phyloP scores from a whole-genome alignment of 2,888 invertebrate species.

The Altica lythri region DNA sequence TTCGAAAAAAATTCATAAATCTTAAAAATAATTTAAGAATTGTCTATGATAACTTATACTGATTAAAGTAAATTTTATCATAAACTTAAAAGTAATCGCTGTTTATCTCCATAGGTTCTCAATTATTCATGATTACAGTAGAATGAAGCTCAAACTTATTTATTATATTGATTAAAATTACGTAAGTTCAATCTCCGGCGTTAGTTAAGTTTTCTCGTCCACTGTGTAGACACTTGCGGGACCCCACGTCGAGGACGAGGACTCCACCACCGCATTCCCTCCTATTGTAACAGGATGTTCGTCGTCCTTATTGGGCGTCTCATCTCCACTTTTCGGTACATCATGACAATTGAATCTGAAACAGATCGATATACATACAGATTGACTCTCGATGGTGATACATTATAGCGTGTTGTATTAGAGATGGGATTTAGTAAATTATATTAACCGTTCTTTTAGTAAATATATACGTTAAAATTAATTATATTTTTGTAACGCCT shows the following conservation, averaged over 20 bases:
- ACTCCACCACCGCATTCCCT: conserved; percentile 27
- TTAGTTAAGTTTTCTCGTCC: conserved; percentile 21
- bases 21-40: no score
- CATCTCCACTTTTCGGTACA: conserved; percentile 50
- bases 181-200: neutral
- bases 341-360: conserved; percentile 51
- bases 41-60: no score
- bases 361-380: conserved; percentile 50
- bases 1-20: no score
- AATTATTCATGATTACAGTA: no score
- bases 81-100: no score
- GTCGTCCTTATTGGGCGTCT: conserved; percentile 51
- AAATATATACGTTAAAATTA: no score
- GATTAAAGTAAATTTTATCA: no score
- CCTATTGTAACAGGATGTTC: conserved; percentile 43
- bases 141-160: no score
- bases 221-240: conserved; percentile 32
- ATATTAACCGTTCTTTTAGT: conserved; percentile 1
- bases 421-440: conserved; percentile 15
- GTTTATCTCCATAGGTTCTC: no score
- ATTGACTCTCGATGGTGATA: conserved; percentile 46
- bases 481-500: no score
- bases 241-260: conserved; percentile 31
- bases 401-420: conserved; percentile 36
- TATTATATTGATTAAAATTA: conserved; percentile 2